Conservation (phyloP, 2,888 invertebrate species). For the Xanthostigma xanthostigma region DNA sequence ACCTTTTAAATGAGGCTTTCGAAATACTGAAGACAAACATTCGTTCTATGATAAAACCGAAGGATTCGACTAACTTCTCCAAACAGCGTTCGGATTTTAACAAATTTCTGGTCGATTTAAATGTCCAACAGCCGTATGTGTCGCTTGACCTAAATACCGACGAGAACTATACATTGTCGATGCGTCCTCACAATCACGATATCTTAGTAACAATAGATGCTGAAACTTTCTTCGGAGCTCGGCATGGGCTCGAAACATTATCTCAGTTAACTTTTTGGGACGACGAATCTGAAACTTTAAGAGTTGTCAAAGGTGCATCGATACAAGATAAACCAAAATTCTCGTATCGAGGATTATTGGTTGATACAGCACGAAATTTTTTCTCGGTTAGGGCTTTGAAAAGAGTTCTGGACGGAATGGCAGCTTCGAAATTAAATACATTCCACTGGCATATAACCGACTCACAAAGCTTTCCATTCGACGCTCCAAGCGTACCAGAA, state of each 20-base stretch:
- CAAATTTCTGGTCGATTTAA: constrained; percentile 33
- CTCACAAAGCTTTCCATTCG: constrained; percentile 84
- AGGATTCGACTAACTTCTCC: constrained; percentile 15
- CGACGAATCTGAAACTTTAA: constrained; percentile 31
- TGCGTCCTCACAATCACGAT: constrained; percentile 33
- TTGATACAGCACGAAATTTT: constrained; percentile 86
- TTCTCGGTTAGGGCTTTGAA: constrained; percentile 58
- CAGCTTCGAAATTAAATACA: constrained; percentile 76
- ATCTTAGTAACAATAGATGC: constrained; percentile 48
- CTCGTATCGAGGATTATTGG: constrained; percentile 68
- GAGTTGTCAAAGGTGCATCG: constrained; percentile 47
- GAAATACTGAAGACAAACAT: constrained; percentile 30
- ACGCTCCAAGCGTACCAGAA: constrained; percentile 58
- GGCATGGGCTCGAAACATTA: constrained; percentile 63
- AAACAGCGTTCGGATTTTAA: constrained; percentile 20
- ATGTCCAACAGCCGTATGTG: constrained; percentile 34
- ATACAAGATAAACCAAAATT: constrained; percentile 67
- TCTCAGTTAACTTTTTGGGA: constrained; percentile 41
- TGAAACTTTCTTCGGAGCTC: constrained; percentile 58
- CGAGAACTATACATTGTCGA: constrained; percentile 56
- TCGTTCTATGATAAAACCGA: constrained; percentile 12
- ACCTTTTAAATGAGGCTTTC: constrained; percentile 35
- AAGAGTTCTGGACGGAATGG: constrained; percentile 74
- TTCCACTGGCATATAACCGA: constrained; percentile 90
- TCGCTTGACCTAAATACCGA: constrained; percentile 50